These are phyloP conservation scores for Palythoa heliodiscus DNA, from an alignment of 92 coral and sea anemone species.

Conservation along the genomic window DNA sequence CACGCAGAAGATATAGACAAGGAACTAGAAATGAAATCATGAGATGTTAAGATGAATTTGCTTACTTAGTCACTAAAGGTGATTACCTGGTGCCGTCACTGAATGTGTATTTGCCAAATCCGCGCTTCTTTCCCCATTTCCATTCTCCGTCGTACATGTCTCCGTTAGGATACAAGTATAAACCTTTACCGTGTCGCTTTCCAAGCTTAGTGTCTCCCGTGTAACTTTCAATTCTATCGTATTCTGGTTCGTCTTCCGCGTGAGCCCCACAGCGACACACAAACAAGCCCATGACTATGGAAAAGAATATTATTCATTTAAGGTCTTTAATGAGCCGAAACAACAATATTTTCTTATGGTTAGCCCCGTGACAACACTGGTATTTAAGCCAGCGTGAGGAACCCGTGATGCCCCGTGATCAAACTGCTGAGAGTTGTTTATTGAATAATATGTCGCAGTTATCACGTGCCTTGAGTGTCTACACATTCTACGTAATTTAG, in stretches of 20 bases:
- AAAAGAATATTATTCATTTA: background rate
- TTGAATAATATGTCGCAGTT: too few species aligned
- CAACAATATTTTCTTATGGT: background rate
- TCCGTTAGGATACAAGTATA: slow-evolving; percentile 69
- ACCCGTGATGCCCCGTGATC: too few species aligned
- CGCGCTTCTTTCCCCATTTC: slow-evolving; percentile 80
- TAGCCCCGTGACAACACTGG: too few species aligned
- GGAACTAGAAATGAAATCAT: too few species aligned
- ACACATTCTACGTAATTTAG: too few species aligned
- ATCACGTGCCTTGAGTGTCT: too few species aligned
- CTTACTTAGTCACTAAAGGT: too few species aligned
- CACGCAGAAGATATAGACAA: too few species aligned
- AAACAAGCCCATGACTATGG: slow-evolving; percentile 60
- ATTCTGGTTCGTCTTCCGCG: slow-evolving; percentile 51
- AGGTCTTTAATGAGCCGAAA: background rate
- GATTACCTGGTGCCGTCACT: slow-evolving; percentile 56
- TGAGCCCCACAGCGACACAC: slow-evolving; percentile 42
- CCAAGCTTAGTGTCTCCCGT: slow-evolving; percentile 64
- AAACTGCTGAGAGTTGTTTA: too few species aligned
- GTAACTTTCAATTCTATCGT: slow-evolving; percentile 47
- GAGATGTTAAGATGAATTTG: background rate
- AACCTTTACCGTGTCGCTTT: slow-evolving; percentile 77
- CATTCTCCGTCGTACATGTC: slow-evolving; percentile 83
- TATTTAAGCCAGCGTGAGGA: too few species aligned
- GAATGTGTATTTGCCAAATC: slow-evolving; percentile 68